Percentiles rank a stretch among this genome's conserved stretches.
Evolutionary conservation across 2,113 vertebrate genomes (phyloP).

Genomic region (Pteropus alecto): DNA sequence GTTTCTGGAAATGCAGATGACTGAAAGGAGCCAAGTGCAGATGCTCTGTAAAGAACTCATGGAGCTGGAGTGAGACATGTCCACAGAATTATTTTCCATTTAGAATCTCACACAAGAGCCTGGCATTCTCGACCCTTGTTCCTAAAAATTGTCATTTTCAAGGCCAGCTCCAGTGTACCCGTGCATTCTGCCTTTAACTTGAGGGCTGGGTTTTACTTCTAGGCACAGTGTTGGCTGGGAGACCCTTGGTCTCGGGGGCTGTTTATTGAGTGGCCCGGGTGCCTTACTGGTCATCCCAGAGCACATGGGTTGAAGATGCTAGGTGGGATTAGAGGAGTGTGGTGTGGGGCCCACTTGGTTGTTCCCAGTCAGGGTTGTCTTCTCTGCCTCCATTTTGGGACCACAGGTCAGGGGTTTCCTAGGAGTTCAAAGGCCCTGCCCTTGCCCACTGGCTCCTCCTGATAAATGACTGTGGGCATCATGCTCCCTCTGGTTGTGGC

Average conservation of each 20-base stretch:
- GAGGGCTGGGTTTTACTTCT: neutral
- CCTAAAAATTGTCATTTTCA: neutral
- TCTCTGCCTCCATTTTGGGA: neutral
- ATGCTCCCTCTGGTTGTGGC: neutral
- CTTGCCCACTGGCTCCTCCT: neutral
- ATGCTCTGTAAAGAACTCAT: neutral
- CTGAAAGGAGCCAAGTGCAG: neutral
- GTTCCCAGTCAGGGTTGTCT: neutral
- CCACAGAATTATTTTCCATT: neutral
- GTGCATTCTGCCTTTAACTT: no score
- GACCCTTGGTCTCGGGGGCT: neutral
- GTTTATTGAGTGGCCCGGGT: neutral
- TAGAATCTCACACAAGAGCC: neutral
- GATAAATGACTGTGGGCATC: neutral
- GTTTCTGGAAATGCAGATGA: neutral
- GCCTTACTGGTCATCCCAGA: neutral
- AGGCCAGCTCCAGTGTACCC: neutral
- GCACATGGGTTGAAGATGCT: neutral
- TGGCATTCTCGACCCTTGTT: accelerated
- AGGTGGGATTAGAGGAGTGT: neutral
- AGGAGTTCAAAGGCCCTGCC: neutral
- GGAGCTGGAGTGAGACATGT: neutral
- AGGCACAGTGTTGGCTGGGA: accelerated
- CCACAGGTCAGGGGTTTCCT: neutral
- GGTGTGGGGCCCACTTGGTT: accelerated